Conservation (phyloP, 2,113 vertebrate genomes). For the Neotragus pygmaeus region DNA sequence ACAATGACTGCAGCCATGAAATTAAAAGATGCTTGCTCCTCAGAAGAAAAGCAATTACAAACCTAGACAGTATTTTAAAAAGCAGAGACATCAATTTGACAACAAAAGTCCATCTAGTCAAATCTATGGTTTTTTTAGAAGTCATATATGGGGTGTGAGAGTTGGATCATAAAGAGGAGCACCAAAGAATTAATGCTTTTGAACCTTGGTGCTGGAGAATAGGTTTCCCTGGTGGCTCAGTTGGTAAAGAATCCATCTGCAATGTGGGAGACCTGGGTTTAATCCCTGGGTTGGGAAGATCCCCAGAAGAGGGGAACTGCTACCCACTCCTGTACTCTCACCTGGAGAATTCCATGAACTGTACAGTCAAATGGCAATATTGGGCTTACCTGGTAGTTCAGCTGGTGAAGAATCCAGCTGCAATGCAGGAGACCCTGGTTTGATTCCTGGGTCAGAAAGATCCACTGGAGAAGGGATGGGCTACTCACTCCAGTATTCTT, state of each 20-base stretch:
- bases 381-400: not conserved
- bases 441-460: not conserved
- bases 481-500: not conserved
- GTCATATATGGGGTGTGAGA: not conserved
- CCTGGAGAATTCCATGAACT: not conserved
- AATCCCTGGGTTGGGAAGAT: not conserved
- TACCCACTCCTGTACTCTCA: not conserved
- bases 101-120: not conserved
- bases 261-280: not conserved
- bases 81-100: not conserved
- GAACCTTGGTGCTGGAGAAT: not conserved
- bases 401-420: not conserved
- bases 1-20: not conserved
- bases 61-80: not conserved
- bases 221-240: not conserved
- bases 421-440: not conserved
- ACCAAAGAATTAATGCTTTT: not conserved
- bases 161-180: not conserved
- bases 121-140: not conserved
- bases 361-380: not conserved
- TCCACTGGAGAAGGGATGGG: not conserved
- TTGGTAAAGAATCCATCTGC: not conserved
- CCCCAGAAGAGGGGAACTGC: not conserved
- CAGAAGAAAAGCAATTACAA: not conserved
- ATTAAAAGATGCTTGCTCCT: not conserved